Base-by-base conservation (phyloP, 2,888 invertebrate species). In the Hydriomena furcata region DNA sequence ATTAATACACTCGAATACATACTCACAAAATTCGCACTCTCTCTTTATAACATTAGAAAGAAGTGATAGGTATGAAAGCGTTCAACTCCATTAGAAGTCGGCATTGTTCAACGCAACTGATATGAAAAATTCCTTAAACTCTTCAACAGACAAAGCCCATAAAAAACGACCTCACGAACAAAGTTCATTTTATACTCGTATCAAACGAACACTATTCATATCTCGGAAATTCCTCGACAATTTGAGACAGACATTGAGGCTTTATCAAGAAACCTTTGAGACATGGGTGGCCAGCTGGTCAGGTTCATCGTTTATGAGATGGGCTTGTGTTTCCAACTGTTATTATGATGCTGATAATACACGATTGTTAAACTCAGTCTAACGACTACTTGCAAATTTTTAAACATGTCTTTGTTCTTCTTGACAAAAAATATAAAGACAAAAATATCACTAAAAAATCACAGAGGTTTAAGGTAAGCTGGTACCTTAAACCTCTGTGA, bases 291-390 rank as follows among this genome's bases (percentile, higher is more conserved):
- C 31, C 43, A 13, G 35, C 3, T 24, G 40, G 20, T 30, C n/a
- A 37, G 38, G 28, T 43, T 17, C 27, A 43, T 35, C 43, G 8
- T 8, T 25, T 17, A 21, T 36, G n/a, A 34, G 31, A 32, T 32
- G 12, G 20, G 20, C 28, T 44, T 36, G 35, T 35, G 24, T 45
- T 38, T 20, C 37, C 5, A 38, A 23, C 32, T 27, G 37, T 41
- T 36, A 32, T 30, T 8, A 6, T 8, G 37, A 31, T 17, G 24
- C 30, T 31, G 45, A 38, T 17, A 45, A 45, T 25, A 31, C 5
- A 24, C 10, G 17, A 25, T 31, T 45, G 45, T 45, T 21, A 12
- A 8, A 23, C 20, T 21, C 3, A 8, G 20, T 35, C n/a, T n/a
- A n/a, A n/a, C n/a, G n/a, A n/a, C n/a, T n/a, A n/a, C n/a, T n/a